phyloP scores from a whole-genome alignment of 2,888 invertebrate species.

The Clusia tigrina region DNA sequence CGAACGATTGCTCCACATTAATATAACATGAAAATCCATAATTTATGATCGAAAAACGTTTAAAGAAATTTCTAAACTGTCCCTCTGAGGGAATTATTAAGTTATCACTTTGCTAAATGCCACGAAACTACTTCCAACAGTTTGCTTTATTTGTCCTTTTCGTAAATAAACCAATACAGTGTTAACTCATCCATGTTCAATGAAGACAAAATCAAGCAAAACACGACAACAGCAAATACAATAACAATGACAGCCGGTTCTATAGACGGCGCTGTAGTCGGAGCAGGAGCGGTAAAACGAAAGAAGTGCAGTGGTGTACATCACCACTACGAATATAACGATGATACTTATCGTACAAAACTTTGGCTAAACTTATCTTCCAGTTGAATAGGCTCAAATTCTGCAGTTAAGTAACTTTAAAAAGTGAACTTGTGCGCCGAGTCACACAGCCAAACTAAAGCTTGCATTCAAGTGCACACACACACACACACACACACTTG shows the following conservation, averaged over 20 bases:
- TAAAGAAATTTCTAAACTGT: no score
- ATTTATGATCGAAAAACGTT: no score
- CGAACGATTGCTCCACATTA: no score
- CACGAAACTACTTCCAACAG: not conserved
- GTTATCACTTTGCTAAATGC: no score
- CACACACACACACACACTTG: not conserved
- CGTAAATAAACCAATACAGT: not conserved
- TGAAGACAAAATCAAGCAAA: not conserved
- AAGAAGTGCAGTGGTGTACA: not conserved
- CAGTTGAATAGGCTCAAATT: conserved; percentile 44
- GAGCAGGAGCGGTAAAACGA: not conserved
- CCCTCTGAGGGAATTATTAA: no score
- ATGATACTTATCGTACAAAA: conserved; percentile 39
- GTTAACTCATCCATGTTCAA: not conserved
- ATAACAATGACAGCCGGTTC: not conserved
- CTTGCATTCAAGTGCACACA: conserved; percentile 19
- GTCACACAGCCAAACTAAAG: conserved; percentile 20
- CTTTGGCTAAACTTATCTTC: conserved; percentile 42
- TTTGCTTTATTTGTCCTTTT: no score
- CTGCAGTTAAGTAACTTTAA: conserved; percentile 39
- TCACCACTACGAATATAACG: conserved; percentile 11
- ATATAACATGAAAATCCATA: no score
- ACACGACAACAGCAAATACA: not conserved
- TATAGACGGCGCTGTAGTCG: no score
- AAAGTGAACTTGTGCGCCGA: conserved; percentile 33